Evolutionary conservation across 1,140 invertebrate genomes (phyloP).

Genomic region (Caenorhabditis brenneri): DNA sequence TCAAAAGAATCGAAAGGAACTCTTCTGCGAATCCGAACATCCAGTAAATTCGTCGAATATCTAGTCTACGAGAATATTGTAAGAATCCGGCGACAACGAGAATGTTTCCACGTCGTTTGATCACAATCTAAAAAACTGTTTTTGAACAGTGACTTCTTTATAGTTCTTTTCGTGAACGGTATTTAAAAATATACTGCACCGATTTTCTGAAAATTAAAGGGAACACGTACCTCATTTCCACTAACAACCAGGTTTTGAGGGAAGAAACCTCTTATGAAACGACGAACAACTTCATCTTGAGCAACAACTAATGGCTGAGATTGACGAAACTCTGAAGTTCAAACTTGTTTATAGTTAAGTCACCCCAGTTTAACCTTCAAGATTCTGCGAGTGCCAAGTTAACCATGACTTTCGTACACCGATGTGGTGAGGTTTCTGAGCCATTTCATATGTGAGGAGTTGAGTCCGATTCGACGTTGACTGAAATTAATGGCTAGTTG

Average conservation of each 20-base stretch:
- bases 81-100: conserved; percentile 67
- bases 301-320: conserved; percentile 62
- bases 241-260: conserved; percentile 60
- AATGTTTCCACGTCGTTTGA: conserved; percentile 69
- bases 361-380: conserved; percentile 53
- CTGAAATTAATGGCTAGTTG: conserved; percentile 47
- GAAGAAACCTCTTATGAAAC: conserved; percentile 69
- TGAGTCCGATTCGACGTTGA: conserved; percentile 58
- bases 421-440: conserved; percentile 65
- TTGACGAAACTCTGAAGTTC: conserved; percentile 63
- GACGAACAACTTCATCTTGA: conserved; percentile 69
- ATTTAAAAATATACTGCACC: background rate
- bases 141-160: background rate
- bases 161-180: background rate
- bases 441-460: conserved; percentile 69
- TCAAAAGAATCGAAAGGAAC: conserved; percentile 66
- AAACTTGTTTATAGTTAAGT: background rate
- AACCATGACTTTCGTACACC: conserved; percentile 68
- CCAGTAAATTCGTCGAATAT: conserved; percentile 65
- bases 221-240: conserved; percentile 63
- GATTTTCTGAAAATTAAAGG: background rate
- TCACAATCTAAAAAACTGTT: conserved; percentile 64
- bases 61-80: conserved; percentile 53
- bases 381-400: conserved; percentile 69
- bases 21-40: conserved; percentile 69